Percentiles rank a stretch among this genome's conserved stretches.
Evolutionary conservation across 2,113 vertebrate species (phyloP).

Genomic region (Nyctibius bracteatus): DNA sequence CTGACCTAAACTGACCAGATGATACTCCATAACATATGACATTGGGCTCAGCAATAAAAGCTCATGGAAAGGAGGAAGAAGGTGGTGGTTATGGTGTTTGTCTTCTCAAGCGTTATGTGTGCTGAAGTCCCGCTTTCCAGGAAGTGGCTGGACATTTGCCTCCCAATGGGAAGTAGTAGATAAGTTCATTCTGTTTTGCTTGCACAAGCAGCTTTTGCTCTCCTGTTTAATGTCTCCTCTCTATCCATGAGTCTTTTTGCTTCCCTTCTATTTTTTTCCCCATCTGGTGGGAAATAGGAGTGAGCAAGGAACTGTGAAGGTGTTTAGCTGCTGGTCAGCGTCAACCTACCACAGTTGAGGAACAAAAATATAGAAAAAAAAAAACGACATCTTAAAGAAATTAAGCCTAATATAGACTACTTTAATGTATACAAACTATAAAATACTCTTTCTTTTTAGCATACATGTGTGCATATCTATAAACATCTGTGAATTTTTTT

Average conservation of each 20-base stretch:
- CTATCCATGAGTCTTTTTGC: not conserved
- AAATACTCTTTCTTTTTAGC: not conserved
- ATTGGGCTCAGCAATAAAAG: not conserved
- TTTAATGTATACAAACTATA: not conserved
- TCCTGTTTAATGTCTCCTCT: not conserved
- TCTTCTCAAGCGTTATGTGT: not conserved
- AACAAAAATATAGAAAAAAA: not conserved
- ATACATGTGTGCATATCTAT: not conserved
- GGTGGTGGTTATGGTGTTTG: not conserved
- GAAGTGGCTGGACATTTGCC: not conserved
- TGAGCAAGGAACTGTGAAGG: not conserved
- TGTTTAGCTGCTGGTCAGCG: not conserved
- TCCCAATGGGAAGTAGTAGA: not conserved
- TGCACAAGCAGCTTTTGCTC: not conserved
- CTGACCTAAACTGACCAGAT: not conserved
- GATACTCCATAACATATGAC: not conserved
- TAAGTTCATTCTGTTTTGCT: not conserved
- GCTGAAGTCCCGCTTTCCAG: not conserved
- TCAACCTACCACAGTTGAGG: not conserved
- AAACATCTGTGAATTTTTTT: not conserved
- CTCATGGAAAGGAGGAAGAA: not conserved
- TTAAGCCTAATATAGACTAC: not conserved
- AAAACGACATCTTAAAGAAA: not conserved
- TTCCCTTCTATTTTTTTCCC: not conserved
- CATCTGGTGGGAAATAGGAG: not conserved